Conservation (phyloP, 2,797 vertebrate species). For the Molossus molossus region DNA sequence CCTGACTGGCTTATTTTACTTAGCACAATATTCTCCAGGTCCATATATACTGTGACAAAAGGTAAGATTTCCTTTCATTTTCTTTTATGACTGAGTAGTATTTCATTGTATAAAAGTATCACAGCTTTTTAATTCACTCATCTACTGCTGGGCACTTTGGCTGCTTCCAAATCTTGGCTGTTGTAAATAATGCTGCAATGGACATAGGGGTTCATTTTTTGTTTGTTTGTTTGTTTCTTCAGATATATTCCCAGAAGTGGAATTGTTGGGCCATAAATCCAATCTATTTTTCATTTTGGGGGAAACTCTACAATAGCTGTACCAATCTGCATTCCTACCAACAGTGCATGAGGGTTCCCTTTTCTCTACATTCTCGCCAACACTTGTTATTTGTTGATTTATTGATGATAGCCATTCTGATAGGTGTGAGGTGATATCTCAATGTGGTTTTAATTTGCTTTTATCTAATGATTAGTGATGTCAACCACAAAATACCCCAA, state of each 20-base stretch:
- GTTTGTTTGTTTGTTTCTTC: background rate
- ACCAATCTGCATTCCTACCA: background rate
- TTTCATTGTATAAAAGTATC: background rate
- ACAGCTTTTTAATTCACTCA: background rate
- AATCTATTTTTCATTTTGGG: background rate
- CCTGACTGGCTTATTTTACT: background rate
- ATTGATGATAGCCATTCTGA: background rate
- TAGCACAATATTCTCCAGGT: background rate
- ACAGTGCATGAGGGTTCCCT: background rate
- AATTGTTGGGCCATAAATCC: background rate
- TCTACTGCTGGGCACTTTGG: background rate
- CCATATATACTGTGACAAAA: background rate
- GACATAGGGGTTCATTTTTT: background rate
- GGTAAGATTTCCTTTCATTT: background rate
- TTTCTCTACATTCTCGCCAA: background rate
- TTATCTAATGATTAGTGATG: background rate
- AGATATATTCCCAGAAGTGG: background rate
- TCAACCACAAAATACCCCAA: background rate
- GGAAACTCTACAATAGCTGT: background rate
- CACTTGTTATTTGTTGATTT: background rate
- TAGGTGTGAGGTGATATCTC: background rate
- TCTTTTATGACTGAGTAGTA: background rate
- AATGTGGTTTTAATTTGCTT: background rate
- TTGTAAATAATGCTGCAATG: background rate
- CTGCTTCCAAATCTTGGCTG: background rate